A percentile compares a stretch with the other conserved stretches of the same genome.
These are phyloP conservation scores for Cryptoprocta ferox DNA, from an alignment of 2,797 vertebrate genomes.

Conservation along the genomic window DNA sequence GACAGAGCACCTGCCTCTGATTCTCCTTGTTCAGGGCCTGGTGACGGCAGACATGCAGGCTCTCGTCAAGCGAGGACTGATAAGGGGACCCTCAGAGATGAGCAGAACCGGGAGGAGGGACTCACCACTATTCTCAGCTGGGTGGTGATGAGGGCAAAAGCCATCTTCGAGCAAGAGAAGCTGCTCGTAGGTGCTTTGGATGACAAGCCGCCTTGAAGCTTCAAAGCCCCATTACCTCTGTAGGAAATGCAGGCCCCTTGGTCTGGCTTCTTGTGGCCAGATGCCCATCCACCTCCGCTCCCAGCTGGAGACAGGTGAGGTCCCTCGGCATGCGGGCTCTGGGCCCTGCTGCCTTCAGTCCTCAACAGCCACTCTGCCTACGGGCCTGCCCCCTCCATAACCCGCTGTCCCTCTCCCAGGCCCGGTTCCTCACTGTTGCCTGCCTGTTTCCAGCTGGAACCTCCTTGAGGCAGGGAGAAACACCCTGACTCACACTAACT, in stretches of 20 bases:
- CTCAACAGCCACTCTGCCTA: background rate
- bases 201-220: fast-evolving
- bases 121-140: background rate
- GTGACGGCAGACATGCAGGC: background rate
- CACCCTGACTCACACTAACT: background rate
- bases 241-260: background rate
- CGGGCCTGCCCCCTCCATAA: background rate
- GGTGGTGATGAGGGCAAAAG: background rate
- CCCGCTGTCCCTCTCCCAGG: background rate
- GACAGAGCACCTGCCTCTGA: fast-evolving
- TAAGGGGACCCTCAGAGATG: fast-evolving
- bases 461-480: background rate
- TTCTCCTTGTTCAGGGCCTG: fast-evolving
- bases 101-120: background rate
- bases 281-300: fast-evolving
- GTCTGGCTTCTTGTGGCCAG: background rate
- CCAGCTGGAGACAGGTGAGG: background rate
- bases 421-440: background rate
- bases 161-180: background rate
- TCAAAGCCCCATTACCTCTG: background rate
- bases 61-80: background rate
- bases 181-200: background rate
- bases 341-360: background rate
- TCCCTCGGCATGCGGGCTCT: fast-evolving
- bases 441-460: background rate